These are phyloP conservation scores for Etheostoma nigrum DNA, from an alignment of 2,797 vertebrate species.

Conservation along the genomic window DNA sequence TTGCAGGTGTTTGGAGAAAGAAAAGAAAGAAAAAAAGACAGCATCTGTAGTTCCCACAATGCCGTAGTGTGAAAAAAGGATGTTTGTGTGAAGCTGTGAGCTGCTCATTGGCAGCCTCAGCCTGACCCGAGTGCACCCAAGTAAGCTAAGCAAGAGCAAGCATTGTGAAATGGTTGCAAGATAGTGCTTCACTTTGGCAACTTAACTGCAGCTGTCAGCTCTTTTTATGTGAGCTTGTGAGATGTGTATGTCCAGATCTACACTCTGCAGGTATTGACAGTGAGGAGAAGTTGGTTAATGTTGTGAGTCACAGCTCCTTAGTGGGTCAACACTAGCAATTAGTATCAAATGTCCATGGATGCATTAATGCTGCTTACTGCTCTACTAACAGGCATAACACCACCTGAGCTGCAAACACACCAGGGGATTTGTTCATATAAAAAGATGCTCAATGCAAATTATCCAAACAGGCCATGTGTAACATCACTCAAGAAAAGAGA, in stretches of 20 bases:
- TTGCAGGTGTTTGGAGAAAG: conserved; percentile 48
- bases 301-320: conserved; percentile 64
- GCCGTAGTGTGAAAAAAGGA: conserved; percentile 22
- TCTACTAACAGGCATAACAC: conserved; percentile 48
- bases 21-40: conserved; percentile 17
- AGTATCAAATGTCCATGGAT: conserved; percentile 73
- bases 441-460: conserved; percentile 63
- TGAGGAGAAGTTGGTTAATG: conserved; percentile 43
- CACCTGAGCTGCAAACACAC: conserved; percentile 62
- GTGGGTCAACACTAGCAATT: conserved; percentile 62
- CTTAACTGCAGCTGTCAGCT: conserved; percentile 77
- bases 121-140: conserved; percentile 65
- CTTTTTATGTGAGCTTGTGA: conserved; percentile 55
- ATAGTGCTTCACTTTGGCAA: conserved; percentile 77
- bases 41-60: conserved; percentile 26
- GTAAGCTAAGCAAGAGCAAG: conserved; percentile 64
- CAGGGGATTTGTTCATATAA: conserved; percentile 38
- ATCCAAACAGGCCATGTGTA: conserved; percentile 40
- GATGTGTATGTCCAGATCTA: conserved; percentile 34
- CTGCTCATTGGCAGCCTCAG: conserved; percentile 59
- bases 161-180: conserved; percentile 82
- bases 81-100: conserved; percentile 60
- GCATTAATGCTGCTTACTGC: conserved; percentile 40
- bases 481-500: conserved; percentile 45
- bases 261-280: conserved; percentile 61